Conservation (phyloP, 2,888 invertebrate genomes). For the Miltochrista miniata region DNA sequence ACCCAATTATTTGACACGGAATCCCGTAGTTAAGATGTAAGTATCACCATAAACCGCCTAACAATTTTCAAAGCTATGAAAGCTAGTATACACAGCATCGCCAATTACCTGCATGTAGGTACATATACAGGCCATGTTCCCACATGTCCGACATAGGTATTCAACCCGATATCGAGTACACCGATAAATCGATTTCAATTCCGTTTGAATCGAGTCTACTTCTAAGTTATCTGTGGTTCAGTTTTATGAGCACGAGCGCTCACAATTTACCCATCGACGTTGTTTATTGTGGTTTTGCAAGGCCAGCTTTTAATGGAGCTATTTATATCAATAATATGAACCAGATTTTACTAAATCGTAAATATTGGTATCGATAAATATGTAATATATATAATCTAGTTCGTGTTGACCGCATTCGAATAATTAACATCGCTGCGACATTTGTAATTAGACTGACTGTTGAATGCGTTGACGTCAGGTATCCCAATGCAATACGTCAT, state of each 20-base stretch:
- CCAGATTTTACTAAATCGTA: conserved; percentile 12
- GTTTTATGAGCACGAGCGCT: conserved; percentile 23
- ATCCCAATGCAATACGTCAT: too few relatives aligned
- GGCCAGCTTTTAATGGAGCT: conserved; percentile 26
- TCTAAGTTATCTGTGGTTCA: conserved; percentile 22
- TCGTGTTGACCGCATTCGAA: background rate
- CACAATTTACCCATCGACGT: conserved; percentile 15
- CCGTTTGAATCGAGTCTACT: conserved; percentile 22
- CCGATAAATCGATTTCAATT: conserved; percentile 15
- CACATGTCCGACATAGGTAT: background rate
- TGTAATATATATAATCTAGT: too few relatives aligned
- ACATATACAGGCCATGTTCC: background rate
- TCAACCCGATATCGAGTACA: conserved; percentile 4
- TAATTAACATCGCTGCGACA: too few relatives aligned
- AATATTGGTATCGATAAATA: conserved; percentile 1
- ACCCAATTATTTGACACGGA: too few relatives aligned
- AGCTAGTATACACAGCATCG: too few relatives aligned
- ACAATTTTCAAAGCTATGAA: too few relatives aligned
- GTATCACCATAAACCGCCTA: too few relatives aligned
- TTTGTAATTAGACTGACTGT: too few relatives aligned
- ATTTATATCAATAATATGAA: conserved; percentile 17
- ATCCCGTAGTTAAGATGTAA: too few relatives aligned
- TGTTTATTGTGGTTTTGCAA: conserved; percentile 25
- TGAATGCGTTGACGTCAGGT: too few relatives aligned
- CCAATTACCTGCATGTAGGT: too few relatives aligned